Base-by-base conservation (phyloP, 2,797 vertebrate species). In the Propithecus perrieri region DNA sequence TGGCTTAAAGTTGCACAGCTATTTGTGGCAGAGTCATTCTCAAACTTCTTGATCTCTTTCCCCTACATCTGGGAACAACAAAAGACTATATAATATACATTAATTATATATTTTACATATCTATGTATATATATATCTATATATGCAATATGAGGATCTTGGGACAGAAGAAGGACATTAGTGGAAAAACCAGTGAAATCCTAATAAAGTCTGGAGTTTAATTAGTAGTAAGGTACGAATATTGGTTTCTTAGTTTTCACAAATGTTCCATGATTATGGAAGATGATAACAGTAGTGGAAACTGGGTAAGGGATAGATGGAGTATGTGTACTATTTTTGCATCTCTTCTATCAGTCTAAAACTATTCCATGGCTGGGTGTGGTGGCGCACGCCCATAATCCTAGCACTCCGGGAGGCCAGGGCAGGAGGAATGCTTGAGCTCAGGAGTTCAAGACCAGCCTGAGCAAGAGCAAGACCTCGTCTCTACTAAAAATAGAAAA, bases 241-340 rank as follows among this genome's bases (percentile, higher is more conserved):
- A 63, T 9, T 85, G 24, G 71, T 57, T 93, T 95, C n/a, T 96
- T 78, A 84, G 46, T 96, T 93, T 74, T 95, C 84, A 89, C 50
- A 96, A 86, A 59, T 30, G 46, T 84, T 41, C 41, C 50, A 28
- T 20, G 13, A 6, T 76, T 79, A 59, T 22, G 2, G 72, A 81
- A 78, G 35, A 91, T 75, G 46, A 85, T 84, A 88, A 72, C 79
- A 69, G 35, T 35, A 81, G 78, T 18, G 28, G 7, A 95, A 87
- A 61, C 35, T 24, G 4, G 33, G 48, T 81, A 71, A 81, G n/a
- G 41, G 50, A 8, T 53, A 15, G 28, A 85, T 75, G 61, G n/a
- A 94, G 50, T 75, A 48, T 84, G 48, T 72, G 18, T 38, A 79
- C 15, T 71, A 87, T 87, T 94, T 85, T 61, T 85, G 33, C 15